Conservation (phyloP, 2,888 invertebrate genomes). For the Schizotus pectinicornis region DNA sequence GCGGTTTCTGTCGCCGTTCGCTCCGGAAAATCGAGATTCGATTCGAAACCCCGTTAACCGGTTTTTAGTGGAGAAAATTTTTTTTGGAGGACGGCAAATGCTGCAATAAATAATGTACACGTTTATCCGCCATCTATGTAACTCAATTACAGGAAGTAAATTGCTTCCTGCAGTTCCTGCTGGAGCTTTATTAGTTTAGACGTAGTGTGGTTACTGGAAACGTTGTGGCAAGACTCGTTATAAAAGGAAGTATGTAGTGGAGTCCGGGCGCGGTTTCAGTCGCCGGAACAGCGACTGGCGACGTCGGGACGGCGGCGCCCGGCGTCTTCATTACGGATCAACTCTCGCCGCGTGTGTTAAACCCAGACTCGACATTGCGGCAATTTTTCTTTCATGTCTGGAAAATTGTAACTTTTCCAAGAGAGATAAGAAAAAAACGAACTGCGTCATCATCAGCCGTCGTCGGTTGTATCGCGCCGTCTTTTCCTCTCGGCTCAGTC, state of each 20-base stretch:
- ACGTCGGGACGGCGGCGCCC: conserved; percentile 27
- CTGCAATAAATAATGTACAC: conserved; percentile 17
- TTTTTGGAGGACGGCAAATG: conserved; percentile 2
- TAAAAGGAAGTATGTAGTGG: conserved; percentile 21
- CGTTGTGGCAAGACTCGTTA: conserved; percentile 21
- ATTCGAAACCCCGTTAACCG: too few species aligned
- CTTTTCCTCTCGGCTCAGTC: too few species aligned
- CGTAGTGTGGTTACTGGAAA: conserved; percentile 23
- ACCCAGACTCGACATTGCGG: not conserved
- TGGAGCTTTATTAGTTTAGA: conserved; percentile 27
- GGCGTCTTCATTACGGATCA: conserved; percentile 18
- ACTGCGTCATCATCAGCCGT: too few species aligned
- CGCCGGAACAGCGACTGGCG: conserved; percentile 28
- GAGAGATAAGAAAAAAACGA: too few species aligned
- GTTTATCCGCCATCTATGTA: conserved; percentile 19
- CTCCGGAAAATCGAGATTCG: too few species aligned
- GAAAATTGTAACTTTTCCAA: too few species aligned
- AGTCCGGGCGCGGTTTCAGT: conserved; percentile 12
- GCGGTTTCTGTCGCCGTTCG: too few species aligned
- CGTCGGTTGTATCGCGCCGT: too few species aligned
- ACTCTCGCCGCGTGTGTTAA: conserved; percentile 10
- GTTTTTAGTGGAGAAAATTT: not conserved
- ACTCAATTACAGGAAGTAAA: conserved; percentile 26
- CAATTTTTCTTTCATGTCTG: conserved; percentile 5
- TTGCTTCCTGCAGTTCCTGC: conserved; percentile 19